Conservation (phyloP, 2,113 vertebrate species). For the Takifugu flavidus region DNA sequence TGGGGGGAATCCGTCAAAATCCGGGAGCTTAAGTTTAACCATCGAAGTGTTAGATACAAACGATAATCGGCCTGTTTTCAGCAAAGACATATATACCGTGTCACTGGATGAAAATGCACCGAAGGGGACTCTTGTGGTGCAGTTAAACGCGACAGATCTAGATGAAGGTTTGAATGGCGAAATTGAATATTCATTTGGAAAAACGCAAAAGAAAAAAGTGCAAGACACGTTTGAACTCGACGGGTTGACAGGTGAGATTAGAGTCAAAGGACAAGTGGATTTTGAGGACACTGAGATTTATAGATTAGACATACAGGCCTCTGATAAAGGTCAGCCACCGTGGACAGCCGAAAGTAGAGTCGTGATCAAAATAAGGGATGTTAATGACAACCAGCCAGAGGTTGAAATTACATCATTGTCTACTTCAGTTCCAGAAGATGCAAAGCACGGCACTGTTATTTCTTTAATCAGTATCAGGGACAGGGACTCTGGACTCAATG, state of each 20-base stretch:
- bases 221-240: slow-evolving; percentile 38
- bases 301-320: slow-evolving; percentile 61
- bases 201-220: slow-evolving; percentile 12
- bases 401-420: slow-evolving; percentile 70
- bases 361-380: slow-evolving; percentile 70
- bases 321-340: slow-evolving; percentile 47
- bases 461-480: slow-evolving; percentile 67
- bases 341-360: slow-evolving; percentile 56
- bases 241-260: slow-evolving; percentile 40
- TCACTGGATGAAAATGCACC: slow-evolving; percentile 44
- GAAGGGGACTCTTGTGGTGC: slow-evolving; percentile 26
- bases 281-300: slow-evolving; percentile 46
- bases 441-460: slow-evolving; percentile 54
- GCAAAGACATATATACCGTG: slow-evolving; percentile 39
- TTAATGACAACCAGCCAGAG: slow-evolving; percentile 79
- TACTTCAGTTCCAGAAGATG: slow-evolving; percentile 51
- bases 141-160: slow-evolving; percentile 51
- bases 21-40: slow-evolving; percentile 34
- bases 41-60: slow-evolving; percentile 55
- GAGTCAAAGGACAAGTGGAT: slow-evolving; percentile 41
- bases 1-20: slow-evolving; percentile 50
- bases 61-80: slow-evolving; percentile 61
- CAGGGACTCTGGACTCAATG: slow-evolving; percentile 61
- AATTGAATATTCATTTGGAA: slow-evolving; percentile 36
- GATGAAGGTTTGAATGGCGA: slow-evolving; percentile 61